Conservation (phyloP, 2,113 vertebrate species). For the Baryphthengus martii region DNA sequence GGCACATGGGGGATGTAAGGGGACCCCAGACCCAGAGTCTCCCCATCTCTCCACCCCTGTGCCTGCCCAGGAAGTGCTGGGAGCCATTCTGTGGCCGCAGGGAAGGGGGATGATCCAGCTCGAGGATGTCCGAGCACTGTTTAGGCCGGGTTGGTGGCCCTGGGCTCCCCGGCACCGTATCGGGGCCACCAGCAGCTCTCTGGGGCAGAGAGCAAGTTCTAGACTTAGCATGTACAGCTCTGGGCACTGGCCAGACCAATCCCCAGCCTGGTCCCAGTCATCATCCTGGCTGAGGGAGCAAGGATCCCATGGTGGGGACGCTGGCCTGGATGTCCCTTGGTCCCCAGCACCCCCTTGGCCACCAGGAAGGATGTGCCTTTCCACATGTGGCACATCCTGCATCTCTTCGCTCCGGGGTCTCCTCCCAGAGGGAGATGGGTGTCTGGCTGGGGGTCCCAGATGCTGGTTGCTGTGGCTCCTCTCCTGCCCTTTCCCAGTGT, state of each 20-base stretch:
- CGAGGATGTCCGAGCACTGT: accelerated
- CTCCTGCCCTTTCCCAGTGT: accelerated
- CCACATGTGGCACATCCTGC: accelerated
- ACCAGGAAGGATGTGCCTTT: not conserved
- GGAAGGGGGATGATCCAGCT: not conserved
- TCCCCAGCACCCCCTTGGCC: not conserved
- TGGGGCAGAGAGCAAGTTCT: not conserved
- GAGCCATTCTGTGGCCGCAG: accelerated
- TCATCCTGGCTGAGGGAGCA: not conserved
- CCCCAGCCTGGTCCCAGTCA: not conserved
- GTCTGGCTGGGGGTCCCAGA: not conserved
- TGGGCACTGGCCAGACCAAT: accelerated
- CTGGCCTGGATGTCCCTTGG: not conserved
- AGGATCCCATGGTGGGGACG: not conserved
- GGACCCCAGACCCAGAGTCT: not conserved
- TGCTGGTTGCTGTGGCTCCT: not conserved
- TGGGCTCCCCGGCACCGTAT: accelerated
- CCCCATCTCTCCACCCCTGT: accelerated
- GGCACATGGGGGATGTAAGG: accelerated
- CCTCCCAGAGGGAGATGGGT: not conserved
- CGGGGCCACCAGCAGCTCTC: not conserved
- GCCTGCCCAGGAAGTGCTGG: accelerated
- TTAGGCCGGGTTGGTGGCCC: not conserved
- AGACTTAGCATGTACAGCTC: not conserved
- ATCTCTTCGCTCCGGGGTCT: accelerated